phyloP scores from a whole-genome alignment of 2,888 invertebrate species.

The Metellina segmentata region DNA sequence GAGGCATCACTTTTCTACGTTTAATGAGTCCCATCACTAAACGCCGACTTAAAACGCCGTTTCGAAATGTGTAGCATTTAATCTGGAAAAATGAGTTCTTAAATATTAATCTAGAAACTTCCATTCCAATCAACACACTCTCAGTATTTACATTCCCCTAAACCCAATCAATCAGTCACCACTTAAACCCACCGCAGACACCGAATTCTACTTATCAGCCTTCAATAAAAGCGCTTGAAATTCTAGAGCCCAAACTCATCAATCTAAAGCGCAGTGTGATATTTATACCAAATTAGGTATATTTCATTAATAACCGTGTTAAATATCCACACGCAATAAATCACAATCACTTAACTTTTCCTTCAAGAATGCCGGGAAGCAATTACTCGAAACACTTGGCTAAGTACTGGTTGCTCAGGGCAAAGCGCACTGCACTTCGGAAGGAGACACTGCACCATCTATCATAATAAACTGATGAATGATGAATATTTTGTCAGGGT shows the following conservation, averaged over 20 bases:
- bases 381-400: not conserved
- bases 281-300: not conserved
- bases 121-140: not conserved
- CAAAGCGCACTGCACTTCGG: not conserved
- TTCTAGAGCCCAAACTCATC: too few relatives aligned
- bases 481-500: slow-evolving; percentile 1
- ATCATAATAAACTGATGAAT: not conserved
- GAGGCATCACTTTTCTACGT: too few relatives aligned
- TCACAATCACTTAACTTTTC: not conserved
- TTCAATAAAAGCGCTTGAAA: too few relatives aligned
- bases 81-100: too few relatives aligned
- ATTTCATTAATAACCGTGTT: not conserved
- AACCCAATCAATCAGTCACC: not conserved
- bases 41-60: too few relatives aligned
- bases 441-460: not conserved
- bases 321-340: not conserved
- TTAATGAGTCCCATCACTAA: too few relatives aligned
- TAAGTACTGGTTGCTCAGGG: not conserved
- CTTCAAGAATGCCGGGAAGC: not conserved
- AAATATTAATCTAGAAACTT: not conserved
- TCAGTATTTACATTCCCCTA: not conserved
- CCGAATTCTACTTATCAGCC: too few relatives aligned
- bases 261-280: too few relatives aligned
- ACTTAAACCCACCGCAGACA: too few relatives aligned
- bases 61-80: too few relatives aligned